phyloP scores from a whole-genome alignment of 1,140 invertebrate species.

The Uloborus diversus region DNA sequence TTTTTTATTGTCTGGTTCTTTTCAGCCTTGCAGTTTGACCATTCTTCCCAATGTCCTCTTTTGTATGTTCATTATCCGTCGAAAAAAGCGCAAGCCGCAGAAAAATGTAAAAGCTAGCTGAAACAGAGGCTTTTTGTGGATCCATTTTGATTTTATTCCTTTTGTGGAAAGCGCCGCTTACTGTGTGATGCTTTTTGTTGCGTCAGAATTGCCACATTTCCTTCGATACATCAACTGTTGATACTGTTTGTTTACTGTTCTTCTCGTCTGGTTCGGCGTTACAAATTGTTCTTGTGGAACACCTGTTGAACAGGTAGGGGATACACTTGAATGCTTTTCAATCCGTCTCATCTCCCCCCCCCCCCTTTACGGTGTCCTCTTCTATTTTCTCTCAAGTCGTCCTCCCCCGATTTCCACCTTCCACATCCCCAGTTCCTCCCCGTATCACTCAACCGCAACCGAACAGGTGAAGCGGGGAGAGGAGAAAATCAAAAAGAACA shows the following conservation, averaged over 20 bases:
- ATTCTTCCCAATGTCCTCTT: too few species aligned
- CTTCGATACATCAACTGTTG: neutral
- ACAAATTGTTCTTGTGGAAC: conserved; percentile 49
- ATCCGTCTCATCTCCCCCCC: conserved; percentile 1
- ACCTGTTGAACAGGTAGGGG: conserved; percentile 47
- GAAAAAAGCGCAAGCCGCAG: too few species aligned
- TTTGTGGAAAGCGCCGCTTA: too few species aligned
- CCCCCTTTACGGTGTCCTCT: neutral
- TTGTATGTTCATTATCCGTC: too few species aligned
- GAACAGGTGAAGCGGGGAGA: conserved; percentile 41
- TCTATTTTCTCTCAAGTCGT: conserved; percentile 11
- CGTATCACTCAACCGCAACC: conserved; percentile 27
- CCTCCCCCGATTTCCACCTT: conserved; percentile 20
- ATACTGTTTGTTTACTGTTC: conserved; percentile 37
- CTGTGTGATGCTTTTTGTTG: too few species aligned
- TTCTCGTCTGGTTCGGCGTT: conserved; percentile 28
- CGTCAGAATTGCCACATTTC: neutral
- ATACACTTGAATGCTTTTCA: conserved; percentile 31
- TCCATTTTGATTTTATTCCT: too few species aligned
- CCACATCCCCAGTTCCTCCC: neutral
- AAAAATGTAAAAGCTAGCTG: too few species aligned
- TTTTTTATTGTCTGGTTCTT: too few species aligned
- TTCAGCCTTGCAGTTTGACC: too few species aligned
- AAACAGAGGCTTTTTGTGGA: too few species aligned
- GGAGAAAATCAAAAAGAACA: neutral